These are phyloP conservation scores for Sander vitreus DNA, from an alignment of 2,113 vertebrate species.

Conservation along the genomic window DNA sequence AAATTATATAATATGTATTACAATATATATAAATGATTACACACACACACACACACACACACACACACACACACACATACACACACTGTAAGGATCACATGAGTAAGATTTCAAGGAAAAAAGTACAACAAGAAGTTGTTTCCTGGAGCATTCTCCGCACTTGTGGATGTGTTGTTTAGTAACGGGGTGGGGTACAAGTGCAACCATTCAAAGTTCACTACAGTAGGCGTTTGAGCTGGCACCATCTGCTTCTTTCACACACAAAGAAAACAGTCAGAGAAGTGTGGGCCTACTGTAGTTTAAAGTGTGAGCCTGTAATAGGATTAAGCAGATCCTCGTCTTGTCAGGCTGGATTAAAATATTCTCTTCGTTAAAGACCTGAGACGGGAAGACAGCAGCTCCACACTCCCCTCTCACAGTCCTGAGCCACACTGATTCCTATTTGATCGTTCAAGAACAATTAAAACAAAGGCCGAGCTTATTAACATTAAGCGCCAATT, in stretches of 20 bases:
- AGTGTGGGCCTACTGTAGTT: constrained; percentile 77
- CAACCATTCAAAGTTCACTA: constrained; percentile 62
- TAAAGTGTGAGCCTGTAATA: constrained; percentile 80
- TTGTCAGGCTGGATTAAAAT: constrained; percentile 84
- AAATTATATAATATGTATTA: no score
- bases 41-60: no score
- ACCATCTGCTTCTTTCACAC: constrained; percentile 74
- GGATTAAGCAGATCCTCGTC: constrained; percentile 83
- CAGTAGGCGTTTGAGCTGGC: constrained; percentile 63
- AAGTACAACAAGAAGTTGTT: constrained; percentile 17
- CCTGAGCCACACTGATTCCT: constrained; percentile 66
- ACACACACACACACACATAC: no score
- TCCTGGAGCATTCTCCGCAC: constrained; percentile 36
- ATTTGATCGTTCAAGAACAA: constrained; percentile 70
- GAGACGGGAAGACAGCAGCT: constrained; percentile 52
- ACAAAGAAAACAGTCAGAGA: constrained; percentile 67
- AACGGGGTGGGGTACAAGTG: constrained; percentile 45
- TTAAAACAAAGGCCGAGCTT: constrained; percentile 60
- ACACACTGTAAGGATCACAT: neutral
- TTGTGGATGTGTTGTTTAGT: constrained; percentile 47
- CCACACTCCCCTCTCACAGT: constrained; percentile 55
- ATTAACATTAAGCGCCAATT: constrained; percentile 67
- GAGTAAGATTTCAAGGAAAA: neutral
- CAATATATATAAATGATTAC: no score
- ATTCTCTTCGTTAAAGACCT: constrained; percentile 75